phyloP scores from a whole-genome alignment of 2,113 vertebrate species.

The Tetrax tetrax region DNA sequence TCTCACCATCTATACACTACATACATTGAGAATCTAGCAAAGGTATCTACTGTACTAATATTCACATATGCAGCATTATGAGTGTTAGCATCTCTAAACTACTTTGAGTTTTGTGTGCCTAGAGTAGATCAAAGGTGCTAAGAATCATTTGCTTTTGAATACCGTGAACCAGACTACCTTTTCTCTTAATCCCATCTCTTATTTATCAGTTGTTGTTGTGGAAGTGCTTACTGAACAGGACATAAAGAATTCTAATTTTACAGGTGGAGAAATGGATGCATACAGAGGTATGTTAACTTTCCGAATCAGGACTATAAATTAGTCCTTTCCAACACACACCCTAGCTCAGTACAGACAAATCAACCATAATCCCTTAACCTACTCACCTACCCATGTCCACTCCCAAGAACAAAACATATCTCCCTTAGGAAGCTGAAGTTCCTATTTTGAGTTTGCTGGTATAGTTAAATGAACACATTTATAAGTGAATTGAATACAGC shows the following conservation, averaged over 20 bases:
- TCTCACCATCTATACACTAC: not conserved
- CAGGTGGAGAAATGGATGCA: not conserved
- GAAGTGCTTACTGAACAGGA: not conserved
- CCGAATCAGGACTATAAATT: not conserved
- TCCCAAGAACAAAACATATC: not conserved
- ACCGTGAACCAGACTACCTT: not conserved
- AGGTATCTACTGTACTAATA: not conserved
- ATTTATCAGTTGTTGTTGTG: not conserved
- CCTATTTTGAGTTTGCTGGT: not conserved
- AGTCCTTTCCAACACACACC: not conserved
- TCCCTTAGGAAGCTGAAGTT: not conserved
- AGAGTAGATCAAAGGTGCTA: not conserved
- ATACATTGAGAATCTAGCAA: not conserved
- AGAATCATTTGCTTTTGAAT: not conserved
- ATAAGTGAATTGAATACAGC: not conserved
- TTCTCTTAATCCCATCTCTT: not conserved
- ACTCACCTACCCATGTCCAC: not conserved
- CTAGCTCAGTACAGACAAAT: not conserved
- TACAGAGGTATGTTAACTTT: not conserved
- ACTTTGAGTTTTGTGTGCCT: not conserved
- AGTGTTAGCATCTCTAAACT: not conserved
- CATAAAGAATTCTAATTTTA: not conserved
- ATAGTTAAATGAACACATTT: not conserved
- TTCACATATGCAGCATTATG: not conserved
- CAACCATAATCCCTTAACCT: not conserved